A percentile compares a stretch with the other conserved stretches of the same genome.
Conservation (phyloP, 2,797 vertebrate genomes). For the Nannoperca australis region DNA sequence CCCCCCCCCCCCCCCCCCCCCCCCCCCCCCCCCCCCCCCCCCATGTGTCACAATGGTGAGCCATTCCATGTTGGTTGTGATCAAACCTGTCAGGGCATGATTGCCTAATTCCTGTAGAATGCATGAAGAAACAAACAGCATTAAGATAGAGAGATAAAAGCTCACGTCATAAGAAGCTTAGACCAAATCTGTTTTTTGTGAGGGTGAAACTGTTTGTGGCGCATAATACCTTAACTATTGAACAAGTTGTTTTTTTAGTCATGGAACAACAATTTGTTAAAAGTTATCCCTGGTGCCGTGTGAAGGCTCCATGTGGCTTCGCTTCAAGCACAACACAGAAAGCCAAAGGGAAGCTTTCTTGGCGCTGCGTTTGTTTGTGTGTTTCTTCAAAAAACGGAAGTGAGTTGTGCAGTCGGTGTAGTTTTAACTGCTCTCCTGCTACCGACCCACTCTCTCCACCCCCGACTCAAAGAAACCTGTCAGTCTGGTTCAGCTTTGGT, state of each 20-base stretch:
- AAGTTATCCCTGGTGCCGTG: fast-evolving
- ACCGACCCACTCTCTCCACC: constrained; percentile 65
- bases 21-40: too few species aligned
- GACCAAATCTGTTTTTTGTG: neutral
- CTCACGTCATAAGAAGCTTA: neutral
- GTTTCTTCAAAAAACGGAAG: constrained; percentile 51
- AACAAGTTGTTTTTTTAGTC: neutral
- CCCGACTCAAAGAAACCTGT: constrained; percentile 78
- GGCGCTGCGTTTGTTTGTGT: neutral
- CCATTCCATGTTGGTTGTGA: constrained; percentile 6
- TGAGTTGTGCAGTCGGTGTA: neutral
- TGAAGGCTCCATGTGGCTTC: neutral
- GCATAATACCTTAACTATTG: neutral
- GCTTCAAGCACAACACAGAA: neutral
- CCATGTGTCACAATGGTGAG: constrained; percentile 11
- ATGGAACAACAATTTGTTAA: neutral
- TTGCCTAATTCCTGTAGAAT: constrained; percentile 16
- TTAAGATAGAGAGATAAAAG: constrained; percentile 34
- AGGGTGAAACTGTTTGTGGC: neutral
- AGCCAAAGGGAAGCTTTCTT: neutral
- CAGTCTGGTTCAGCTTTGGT: constrained; percentile 71
- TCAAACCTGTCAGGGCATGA: constrained; percentile 60
- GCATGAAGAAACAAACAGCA: constrained; percentile 30
- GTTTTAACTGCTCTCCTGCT: constrained; percentile 30
- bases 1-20: too few species aligned